Conservation (phyloP, 2,888 invertebrate species). For the Ctena decussata region DNA sequence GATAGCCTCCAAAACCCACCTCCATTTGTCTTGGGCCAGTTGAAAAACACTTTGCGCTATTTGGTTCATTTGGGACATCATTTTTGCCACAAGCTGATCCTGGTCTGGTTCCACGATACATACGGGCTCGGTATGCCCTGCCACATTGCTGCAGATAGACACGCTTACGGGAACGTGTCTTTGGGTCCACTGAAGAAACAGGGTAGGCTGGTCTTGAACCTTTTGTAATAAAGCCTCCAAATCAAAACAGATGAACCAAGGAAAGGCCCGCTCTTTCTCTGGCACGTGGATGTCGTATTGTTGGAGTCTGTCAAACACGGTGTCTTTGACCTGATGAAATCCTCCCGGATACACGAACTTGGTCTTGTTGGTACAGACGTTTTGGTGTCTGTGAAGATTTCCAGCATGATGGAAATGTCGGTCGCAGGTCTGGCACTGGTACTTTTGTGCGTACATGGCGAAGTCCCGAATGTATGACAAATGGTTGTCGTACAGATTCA, state of each 20-base stretch:
- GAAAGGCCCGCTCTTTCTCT: conserved; percentile 24
- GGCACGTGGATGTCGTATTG: conserved; percentile 26
- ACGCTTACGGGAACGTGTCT: conserved; percentile 43
- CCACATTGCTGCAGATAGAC: conserved; percentile 41
- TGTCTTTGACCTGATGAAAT: conserved; percentile 25
- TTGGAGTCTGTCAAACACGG: conserved; percentile 36
- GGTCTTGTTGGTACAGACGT: conserved; percentile 29
- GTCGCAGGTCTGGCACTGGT: conserved; percentile 19
- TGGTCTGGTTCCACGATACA: conserved; percentile 36
- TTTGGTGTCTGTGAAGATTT: neutral
- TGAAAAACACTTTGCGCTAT: neutral
- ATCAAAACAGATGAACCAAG: conserved; percentile 47
- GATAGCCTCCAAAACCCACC: neutral
- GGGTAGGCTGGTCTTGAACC: no score
- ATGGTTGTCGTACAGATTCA: conserved; percentile 27
- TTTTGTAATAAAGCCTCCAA: no score
- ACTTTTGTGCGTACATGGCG: neutral
- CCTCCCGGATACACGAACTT: conserved; percentile 35
- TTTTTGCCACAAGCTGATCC: conserved; percentile 13
- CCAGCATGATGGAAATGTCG: conserved; percentile 24
- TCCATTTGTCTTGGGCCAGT: conserved; percentile 20
- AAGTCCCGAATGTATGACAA: conserved; percentile 1
- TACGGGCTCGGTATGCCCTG: conserved; percentile 20
- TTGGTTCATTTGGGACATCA: neutral
- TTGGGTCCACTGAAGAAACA: conserved; percentile 40